These are phyloP conservation scores for Zaprionus africanus DNA, from an alignment of 1,140 invertebrate species.

Conservation along the genomic window DNA sequence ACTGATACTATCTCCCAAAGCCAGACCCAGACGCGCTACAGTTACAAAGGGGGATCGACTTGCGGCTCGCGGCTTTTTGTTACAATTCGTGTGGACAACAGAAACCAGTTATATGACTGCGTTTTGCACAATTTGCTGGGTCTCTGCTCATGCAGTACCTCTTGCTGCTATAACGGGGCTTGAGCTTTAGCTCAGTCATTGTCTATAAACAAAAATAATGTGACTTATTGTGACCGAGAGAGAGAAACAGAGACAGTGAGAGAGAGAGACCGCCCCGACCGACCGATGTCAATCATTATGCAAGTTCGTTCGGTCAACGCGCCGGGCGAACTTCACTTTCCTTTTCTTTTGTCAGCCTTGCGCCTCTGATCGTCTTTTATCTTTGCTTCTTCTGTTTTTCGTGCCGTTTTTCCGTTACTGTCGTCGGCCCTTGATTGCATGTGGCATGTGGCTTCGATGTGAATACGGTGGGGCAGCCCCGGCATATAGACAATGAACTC, in stretches of 20 bases:
- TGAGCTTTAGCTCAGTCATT: slow-evolving; percentile 62
- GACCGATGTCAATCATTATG: slow-evolving; percentile 77
- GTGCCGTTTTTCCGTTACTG: slow-evolving; percentile 60
- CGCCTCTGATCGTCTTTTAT: slow-evolving; percentile 17
- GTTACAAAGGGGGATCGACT: slow-evolving; percentile 10
- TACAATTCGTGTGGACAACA: slow-evolving; percentile 40
- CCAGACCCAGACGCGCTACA: neutral
- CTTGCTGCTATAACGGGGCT: slow-evolving; percentile 53
- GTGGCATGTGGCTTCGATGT: slow-evolving; percentile 10
- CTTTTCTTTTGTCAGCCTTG: slow-evolving; percentile 72
- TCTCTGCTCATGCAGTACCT: slow-evolving; percentile 54
- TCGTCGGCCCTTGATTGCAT: slow-evolving; percentile 56
- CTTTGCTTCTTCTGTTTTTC: slow-evolving; percentile 27
- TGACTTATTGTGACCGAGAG: slow-evolving; percentile 49
- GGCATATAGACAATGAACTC: slow-evolving; percentile 67
- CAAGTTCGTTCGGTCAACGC: slow-evolving; percentile 72
- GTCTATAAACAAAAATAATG: slow-evolving; percentile 70
- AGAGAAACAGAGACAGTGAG: neutral
- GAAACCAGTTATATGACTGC: slow-evolving; percentile 65
- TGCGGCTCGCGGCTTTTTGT: slow-evolving; percentile 18
- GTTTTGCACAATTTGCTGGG: slow-evolving; percentile 61
- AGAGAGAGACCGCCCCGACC: slow-evolving; percentile 9
- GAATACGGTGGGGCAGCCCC: slow-evolving; percentile 2
- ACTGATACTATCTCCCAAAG: neutral
- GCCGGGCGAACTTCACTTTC: slow-evolving; percentile 70